phyloP scores from a whole-genome alignment of 1,140 invertebrate genomes.

The Brachionus asplanchnoidis region DNA sequence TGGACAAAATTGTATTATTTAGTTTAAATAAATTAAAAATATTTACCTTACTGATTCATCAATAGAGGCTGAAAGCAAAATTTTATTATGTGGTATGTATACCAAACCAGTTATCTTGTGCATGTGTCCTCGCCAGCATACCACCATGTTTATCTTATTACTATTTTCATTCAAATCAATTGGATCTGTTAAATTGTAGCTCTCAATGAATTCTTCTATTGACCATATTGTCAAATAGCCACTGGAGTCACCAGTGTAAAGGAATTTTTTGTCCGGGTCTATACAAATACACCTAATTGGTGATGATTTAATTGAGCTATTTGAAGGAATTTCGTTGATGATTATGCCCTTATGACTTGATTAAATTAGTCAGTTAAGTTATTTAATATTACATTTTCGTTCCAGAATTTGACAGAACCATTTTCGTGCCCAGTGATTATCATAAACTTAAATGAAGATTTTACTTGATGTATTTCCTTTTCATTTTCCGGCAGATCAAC shows the following conservation, averaged over 20 bases:
- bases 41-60: constrained; percentile 54
- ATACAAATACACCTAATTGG: not conserved
- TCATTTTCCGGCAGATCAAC: not conserved
- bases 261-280: not conserved
- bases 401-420: not conserved
- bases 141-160: constrained; percentile 47
- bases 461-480: not conserved
- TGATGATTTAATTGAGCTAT: not conserved
- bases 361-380: not conserved
- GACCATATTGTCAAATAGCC: constrained; percentile 54
- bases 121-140: constrained; percentile 53
- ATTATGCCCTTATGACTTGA: not conserved
- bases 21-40: not conserved
- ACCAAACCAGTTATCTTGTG: constrained; percentile 49
- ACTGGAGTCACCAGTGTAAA: constrained; percentile 45
- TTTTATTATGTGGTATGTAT: constrained; percentile 47
- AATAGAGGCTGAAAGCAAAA: constrained; percentile 50
- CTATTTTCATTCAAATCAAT: constrained; percentile 42
- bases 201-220: constrained; percentile 49
- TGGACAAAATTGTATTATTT: not conserved
- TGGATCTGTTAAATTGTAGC: constrained; percentile 46
- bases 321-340: not conserved
- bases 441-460: not conserved
- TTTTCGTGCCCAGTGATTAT: constrained; percentile 13
- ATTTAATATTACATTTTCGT: not conserved